These are phyloP conservation scores for Brachylomia viminalis DNA, from an alignment of 2,888 invertebrate genomes.

Conservation along the genomic window DNA sequence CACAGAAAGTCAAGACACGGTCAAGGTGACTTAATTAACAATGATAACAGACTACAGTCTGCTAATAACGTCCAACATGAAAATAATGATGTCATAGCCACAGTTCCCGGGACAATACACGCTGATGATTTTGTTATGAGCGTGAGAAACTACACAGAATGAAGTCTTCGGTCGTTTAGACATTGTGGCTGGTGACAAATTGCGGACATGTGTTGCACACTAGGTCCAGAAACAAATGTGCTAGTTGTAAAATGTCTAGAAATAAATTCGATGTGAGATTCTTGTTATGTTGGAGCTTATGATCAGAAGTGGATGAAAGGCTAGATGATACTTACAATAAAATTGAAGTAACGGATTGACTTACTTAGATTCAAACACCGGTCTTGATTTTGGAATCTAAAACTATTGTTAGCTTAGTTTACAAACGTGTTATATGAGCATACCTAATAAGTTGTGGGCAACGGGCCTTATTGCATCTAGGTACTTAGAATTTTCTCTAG, in stretches of 20 bases:
- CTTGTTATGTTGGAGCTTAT: not conserved
- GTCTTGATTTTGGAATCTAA: not conserved
- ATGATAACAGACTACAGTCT: conserved; percentile 9
- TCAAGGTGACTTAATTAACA: conserved; percentile 37
- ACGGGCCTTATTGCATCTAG: not conserved
- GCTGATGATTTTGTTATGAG: conserved; percentile 48
- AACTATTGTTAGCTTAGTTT: not conserved
- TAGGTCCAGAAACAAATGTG: conserved; percentile 22
- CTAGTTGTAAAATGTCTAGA: conserved; percentile 15
- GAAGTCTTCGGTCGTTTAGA: not conserved
- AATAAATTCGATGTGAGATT: not conserved
- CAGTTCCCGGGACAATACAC: conserved; percentile 41
- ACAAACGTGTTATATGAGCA: not conserved
- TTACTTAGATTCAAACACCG: not conserved
- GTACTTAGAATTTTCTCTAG: not conserved
- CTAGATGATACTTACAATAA: too few relatives aligned
- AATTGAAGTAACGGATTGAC: not conserved
- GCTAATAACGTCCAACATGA: conserved; percentile 12
- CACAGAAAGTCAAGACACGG: conserved; percentile 9
- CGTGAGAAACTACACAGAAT: conserved; percentile 47
- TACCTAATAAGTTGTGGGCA: not conserved
- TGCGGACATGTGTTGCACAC: conserved; percentile 32
- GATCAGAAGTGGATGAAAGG: not conserved
- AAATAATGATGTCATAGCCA: conserved; percentile 52
- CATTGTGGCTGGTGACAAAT: conserved; percentile 22